Evolutionary conservation across 2,797 vertebrate species (phyloP), one percentile per base, ranked within the genome.

Genomic region (Anomalospiza imberbis): DNA sequence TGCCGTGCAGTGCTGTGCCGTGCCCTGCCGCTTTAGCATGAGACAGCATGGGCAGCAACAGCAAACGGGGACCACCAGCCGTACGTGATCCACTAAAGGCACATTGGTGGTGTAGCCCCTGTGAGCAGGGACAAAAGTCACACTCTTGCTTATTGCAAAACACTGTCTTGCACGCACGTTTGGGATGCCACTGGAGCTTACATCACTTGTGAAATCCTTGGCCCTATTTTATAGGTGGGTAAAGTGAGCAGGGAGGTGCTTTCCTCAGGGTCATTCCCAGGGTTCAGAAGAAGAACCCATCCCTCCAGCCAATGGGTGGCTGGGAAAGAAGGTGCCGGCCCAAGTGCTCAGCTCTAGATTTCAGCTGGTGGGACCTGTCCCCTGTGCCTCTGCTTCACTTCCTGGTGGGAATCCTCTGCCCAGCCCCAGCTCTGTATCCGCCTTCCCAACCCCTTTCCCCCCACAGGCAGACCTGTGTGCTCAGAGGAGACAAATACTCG

Each of bases 81-180:
- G 66, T 45, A 66, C 18, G 6, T 1, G 3, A 40, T 24, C 25
- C 34, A 19, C 50, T 57, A 3, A 42, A 53, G 60, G 38, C 38
- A 13, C 17, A 13, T 32, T 11, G 31, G 42, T 17, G 44, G 25
- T 22, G 31, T 4, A 70, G 57, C 17, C 26, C 40, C 36, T 32
- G 25, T 0, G 1, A 73, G 45, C 70, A 75, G 38, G 9, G 12
- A 3, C 0, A 1, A 66, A 57, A 81, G 26, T n/a, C 45, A 18
- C 7, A 0, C 13, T 70, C 45, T 18, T 5, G 7, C 36, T 54
- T n/a, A 17, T 62, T 70, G 68, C 75, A 44, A 65, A 88, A 60
- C 28, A 2, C 8, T 8, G 1, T 51, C 55, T 85, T 0, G 1
- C 12, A 8, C 7, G 2, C 17, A 6, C 0, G 0, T 77, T 60